These are phyloP conservation scores for Brachionichthys hirsutus DNA, from an alignment of 2,113 vertebrate species.

Conservation along the genomic window DNA sequence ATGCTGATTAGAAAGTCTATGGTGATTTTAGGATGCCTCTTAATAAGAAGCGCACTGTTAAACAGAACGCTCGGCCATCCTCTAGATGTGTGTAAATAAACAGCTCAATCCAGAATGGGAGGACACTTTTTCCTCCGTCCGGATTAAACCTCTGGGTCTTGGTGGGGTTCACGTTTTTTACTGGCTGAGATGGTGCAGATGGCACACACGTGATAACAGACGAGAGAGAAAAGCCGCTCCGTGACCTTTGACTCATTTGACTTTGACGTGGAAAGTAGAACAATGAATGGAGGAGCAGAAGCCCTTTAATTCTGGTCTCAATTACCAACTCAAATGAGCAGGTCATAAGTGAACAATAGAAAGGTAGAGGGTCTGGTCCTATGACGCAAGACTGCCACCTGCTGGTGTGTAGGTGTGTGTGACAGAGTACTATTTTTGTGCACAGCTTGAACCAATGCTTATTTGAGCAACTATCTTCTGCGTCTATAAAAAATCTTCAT, in stretches of 20 bases:
- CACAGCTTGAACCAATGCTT: no score
- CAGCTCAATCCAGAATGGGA: neutral
- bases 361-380: slow-evolving; percentile 8
- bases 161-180: slow-evolving; percentile 16
- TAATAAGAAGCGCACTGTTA: neutral
- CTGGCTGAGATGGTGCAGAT: slow-evolving; percentile 18
- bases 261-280: slow-evolving; percentile 67
- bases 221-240: slow-evolving; percentile 34
- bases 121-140: neutral
- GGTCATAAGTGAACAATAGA: slow-evolving; percentile 47
- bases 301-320: slow-evolving; percentile 51
- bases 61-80: slow-evolving; percentile 7
- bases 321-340: slow-evolving; percentile 53
- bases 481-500: no score
- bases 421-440: no score
- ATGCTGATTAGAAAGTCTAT: slow-evolving; percentile 9
- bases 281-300: slow-evolving; percentile 45
- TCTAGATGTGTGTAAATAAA: slow-evolving; percentile 5
- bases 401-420: slow-evolving; percentile 8
- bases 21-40: neutral
- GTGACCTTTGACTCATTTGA: slow-evolving; percentile 61
- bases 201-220: slow-evolving; percentile 44
- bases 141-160: slow-evolving; percentile 31
- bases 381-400: slow-evolving; percentile 66
- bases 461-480: no score